phyloP scores from a whole-genome alignment of 64 coral and sea anemone genomes.

The Hydrozoanthus tunicans region DNA sequence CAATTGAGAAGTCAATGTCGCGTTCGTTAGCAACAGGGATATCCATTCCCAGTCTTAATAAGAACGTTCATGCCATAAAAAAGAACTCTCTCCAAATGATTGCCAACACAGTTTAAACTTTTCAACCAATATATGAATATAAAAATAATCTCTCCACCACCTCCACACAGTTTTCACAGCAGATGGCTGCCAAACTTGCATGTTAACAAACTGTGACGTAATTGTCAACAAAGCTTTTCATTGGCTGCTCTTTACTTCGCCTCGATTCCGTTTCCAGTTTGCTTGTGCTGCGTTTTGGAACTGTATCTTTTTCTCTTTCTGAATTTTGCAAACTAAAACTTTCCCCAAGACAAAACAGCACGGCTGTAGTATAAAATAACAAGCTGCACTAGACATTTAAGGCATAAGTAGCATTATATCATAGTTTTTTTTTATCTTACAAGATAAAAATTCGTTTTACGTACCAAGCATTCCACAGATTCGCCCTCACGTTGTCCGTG shows the following conservation, averaged over 20 bases:
- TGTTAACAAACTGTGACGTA: constrained; percentile 67
- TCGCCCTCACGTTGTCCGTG: constrained; percentile 41
- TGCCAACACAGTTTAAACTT: constrained; percentile 54
- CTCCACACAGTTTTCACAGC: constrained; percentile 40
- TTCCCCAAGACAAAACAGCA: not conserved
- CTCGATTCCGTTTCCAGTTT: constrained; percentile 36
- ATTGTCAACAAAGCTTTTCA: constrained; percentile 62
- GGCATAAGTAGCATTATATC: constrained; percentile 7
- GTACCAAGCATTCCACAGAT: constrained; percentile 55
- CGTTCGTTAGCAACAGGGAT: constrained; percentile 46
- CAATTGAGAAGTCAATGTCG: constrained; percentile 58
- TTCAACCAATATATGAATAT: constrained; percentile 56
- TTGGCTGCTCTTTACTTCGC: constrained; percentile 27
- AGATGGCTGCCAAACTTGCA: constrained; percentile 61
- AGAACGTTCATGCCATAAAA: constrained; percentile 60
- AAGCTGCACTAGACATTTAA: not conserved
- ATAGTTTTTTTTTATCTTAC: not conserved
- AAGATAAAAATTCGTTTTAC: constrained; percentile 36
- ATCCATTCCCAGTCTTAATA: constrained; percentile 53
- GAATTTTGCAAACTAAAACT: not conserved
- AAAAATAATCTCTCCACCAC: constrained; percentile 44
- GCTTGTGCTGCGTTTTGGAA: constrained; percentile 7
- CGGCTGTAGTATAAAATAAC: not conserved
- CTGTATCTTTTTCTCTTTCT: not conserved
- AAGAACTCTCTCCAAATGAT: constrained; percentile 39